Conservation (phyloP, 2,888 invertebrate species). For the Xanthorhoe designata region DNA sequence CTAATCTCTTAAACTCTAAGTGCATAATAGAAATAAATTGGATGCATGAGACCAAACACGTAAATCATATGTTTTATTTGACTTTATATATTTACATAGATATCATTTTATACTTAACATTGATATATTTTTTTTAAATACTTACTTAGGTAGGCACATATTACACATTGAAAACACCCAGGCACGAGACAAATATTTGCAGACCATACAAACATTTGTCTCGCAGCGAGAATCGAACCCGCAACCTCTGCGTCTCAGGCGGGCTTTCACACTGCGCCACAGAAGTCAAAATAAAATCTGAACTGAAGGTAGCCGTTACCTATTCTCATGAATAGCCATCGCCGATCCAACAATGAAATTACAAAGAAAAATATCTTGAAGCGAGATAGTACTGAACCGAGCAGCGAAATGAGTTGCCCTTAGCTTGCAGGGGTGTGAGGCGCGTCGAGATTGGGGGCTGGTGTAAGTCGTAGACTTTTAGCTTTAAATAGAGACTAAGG, state of each 20-base stretch:
- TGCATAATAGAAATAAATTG: neutral
- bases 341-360: constrained; percentile 76
- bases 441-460: constrained; percentile 65
- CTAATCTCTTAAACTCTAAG: neutral
- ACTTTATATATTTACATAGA: neutral
- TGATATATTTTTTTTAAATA: no score
- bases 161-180: no score
- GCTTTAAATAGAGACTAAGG: neutral
- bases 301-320: constrained; percentile 35
- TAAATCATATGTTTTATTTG: neutral
- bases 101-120: neutral
- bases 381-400: constrained; percentile 77
- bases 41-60: no score
- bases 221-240: no score
- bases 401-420: constrained; percentile 83
- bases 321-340: constrained; percentile 52
- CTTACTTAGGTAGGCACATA: no score
- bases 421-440: constrained; percentile 81
- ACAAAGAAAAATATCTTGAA: constrained; percentile 81
- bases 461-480: constrained; percentile 44
- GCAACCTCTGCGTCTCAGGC: no score
- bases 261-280: no score
- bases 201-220: no score
- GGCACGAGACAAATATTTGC: no score
- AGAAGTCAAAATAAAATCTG: constrained; percentile 37